A percentile compares a stretch with the other conserved stretches of the same genome.
These are phyloP conservation scores for Tapirus indicus DNA, from an alignment of 2,797 vertebrate species.

Conservation along the genomic window DNA sequence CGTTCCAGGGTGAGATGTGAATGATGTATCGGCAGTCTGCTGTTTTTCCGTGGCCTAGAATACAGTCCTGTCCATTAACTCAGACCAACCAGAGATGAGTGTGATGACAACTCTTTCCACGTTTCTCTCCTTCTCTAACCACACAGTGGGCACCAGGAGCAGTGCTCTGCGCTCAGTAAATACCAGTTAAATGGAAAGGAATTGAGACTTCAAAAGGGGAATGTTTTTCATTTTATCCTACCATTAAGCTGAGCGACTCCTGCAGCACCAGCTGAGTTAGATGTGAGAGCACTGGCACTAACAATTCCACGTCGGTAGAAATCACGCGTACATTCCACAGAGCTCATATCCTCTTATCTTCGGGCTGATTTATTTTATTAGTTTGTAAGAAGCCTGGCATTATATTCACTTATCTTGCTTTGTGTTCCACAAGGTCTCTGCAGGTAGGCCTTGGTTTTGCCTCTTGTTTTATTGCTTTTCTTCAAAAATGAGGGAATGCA, in stretches of 20 bases:
- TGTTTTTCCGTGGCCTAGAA: background rate
- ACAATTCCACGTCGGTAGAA: background rate
- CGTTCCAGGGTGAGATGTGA: background rate
- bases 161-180: background rate
- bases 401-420: background rate
- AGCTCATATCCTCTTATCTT: background rate
- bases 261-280: background rate
- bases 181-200: constrained; percentile 15
- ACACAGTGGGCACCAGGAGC: background rate
- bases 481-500: constrained; percentile 11
- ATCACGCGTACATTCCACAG: background rate
- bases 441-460: constrained; percentile 27
- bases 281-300: background rate
- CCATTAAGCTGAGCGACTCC: background rate
- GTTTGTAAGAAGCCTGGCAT: background rate
- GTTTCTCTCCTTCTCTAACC: background rate
- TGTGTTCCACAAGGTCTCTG: background rate
- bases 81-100: background rate
- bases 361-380: background rate
- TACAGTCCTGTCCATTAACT: background rate
- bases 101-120: background rate
- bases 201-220: background rate
- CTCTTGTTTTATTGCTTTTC: constrained; percentile 33
- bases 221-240: background rate
- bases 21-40: background rate